phyloP scores from a whole-genome alignment of 2,797 vertebrate genomes.

The Eulemur coronatus region DNA sequence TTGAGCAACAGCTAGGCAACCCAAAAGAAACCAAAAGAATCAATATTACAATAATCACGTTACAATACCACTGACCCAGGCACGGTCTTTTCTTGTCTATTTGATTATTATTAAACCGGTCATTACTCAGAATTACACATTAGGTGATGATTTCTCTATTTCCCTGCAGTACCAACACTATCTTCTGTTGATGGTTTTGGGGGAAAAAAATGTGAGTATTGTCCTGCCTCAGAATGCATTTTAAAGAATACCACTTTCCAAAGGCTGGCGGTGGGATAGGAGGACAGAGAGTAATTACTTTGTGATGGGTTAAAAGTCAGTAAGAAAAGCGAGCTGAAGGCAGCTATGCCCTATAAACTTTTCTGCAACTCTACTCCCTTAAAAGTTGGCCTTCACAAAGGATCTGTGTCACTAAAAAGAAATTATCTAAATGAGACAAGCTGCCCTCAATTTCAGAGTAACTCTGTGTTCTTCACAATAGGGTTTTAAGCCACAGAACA shows the following conservation, averaged over 20 bases:
- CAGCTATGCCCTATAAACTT: not conserved
- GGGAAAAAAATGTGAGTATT: not conserved
- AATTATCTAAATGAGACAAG: not conserved
- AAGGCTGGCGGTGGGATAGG: not conserved
- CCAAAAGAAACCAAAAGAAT: not conserved
- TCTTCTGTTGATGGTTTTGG: not conserved
- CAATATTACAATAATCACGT: not conserved
- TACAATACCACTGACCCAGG: not conserved
- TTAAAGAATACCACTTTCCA: not conserved
- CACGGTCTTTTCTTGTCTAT: not conserved
- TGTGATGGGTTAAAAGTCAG: not conserved
- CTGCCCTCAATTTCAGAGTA: not conserved
- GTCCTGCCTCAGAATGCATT: not conserved
- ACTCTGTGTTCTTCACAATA: not conserved
- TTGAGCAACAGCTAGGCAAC: not conserved
- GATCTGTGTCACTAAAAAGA: not conserved
- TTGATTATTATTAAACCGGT: not conserved
- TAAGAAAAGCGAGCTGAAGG: not conserved
- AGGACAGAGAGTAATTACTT: not conserved
- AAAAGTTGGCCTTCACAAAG: not conserved
- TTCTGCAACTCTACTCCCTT: not conserved
- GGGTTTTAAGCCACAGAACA: not conserved
- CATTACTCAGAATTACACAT: not conserved
- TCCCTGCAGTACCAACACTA: not conserved
- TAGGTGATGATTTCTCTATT: not conserved